phyloP scores from a whole-genome alignment of 2,888 invertebrate species.

The Caenorhabditis uteleia region DNA sequence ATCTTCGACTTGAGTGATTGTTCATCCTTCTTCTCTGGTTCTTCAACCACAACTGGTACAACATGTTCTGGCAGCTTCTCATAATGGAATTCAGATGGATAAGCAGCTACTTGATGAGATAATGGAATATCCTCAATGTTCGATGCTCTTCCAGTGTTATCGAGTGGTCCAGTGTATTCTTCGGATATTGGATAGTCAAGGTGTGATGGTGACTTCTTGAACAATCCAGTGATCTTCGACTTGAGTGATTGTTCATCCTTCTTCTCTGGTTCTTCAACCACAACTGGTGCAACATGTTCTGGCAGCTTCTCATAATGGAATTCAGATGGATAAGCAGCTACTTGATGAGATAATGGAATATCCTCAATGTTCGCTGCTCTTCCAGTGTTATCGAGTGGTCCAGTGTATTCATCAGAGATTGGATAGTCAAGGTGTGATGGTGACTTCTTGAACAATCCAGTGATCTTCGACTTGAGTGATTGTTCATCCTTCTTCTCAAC shows the following conservation, averaged over 20 bases:
- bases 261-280: slow-evolving; percentile 17
- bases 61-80: slow-evolving; percentile 8
- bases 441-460: slow-evolving; percentile 15
- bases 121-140: slow-evolving; percentile 1
- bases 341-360: slow-evolving; percentile 30
- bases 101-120: background rate
- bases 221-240: slow-evolving; percentile 16
- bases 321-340: slow-evolving; percentile 4
- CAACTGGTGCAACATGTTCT: no score
- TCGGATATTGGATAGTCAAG: slow-evolving; percentile 49
- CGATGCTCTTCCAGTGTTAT: slow-evolving; percentile 6
- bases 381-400: slow-evolving; percentile 32
- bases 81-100: slow-evolving; percentile 1
- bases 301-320: slow-evolving; percentile 22
- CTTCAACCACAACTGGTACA: slow-evolving; percentile 6
- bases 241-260: slow-evolving; percentile 24
- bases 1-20: slow-evolving; percentile 29
- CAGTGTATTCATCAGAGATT: slow-evolving; percentile 33
- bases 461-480: slow-evolving; percentile 23
- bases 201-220: slow-evolving; percentile 42
- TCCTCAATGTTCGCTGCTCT: slow-evolving; percentile 26
- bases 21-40: slow-evolving; percentile 15
- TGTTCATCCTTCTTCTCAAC: slow-evolving; percentile 12
- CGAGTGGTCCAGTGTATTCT: slow-evolving; percentile 33
- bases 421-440: slow-evolving; percentile 46